These are phyloP conservation scores for Lasioglossum morio DNA, from an alignment of 2,888 invertebrate species.

Conservation along the genomic window DNA sequence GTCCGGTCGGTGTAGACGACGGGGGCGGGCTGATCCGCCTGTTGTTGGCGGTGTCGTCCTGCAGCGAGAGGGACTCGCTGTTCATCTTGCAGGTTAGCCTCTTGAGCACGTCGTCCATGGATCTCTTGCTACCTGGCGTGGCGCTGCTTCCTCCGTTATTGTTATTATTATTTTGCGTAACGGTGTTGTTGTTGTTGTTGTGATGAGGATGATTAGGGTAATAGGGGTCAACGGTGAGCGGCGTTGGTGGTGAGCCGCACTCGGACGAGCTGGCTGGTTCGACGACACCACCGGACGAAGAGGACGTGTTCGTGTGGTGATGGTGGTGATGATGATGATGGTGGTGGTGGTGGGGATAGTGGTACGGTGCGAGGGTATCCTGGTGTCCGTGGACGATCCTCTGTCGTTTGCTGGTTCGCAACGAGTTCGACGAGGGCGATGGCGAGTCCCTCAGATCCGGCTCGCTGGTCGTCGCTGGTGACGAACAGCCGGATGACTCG, in stretches of 20 bases:
- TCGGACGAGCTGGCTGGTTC: constrained; percentile 87
- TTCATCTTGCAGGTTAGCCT: constrained; percentile 94
- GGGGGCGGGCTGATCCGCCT: constrained; percentile 88
- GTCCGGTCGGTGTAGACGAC: constrained; percentile 81
- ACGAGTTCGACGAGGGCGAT: constrained; percentile 82
- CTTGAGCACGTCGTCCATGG: constrained; percentile 96
- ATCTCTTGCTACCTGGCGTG: constrained; percentile 89
- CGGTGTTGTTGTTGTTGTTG: constrained; percentile 87
- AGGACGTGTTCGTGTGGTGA: constrained; percentile 74
- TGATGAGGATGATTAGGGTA: constrained; percentile 80
- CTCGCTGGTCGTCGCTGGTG: constrained; percentile 83
- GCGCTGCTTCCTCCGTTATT: constrained; percentile 88
- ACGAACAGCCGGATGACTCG: constrained; percentile 82
- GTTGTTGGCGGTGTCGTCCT: constrained; percentile 90
- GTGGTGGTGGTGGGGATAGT: constrained; percentile 69
- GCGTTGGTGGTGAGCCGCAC: constrained; percentile 90
- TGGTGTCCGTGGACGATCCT: constrained; percentile 71
- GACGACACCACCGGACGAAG: constrained; percentile 70
- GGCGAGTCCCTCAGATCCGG: constrained; percentile 84
- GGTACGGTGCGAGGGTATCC: constrained; percentile 59
- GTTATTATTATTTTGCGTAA: constrained; percentile 87
- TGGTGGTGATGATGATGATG: constrained; percentile 76
- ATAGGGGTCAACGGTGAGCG: constrained; percentile 88
- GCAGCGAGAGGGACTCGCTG: constrained; percentile 90
- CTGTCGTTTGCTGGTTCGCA: constrained; percentile 78